Percentiles rank a stretch among this genome's conserved stretches.
These are phyloP conservation scores for Alosa alosa DNA, from an alignment of 2,113 vertebrate species.

Conservation along the genomic window DNA sequence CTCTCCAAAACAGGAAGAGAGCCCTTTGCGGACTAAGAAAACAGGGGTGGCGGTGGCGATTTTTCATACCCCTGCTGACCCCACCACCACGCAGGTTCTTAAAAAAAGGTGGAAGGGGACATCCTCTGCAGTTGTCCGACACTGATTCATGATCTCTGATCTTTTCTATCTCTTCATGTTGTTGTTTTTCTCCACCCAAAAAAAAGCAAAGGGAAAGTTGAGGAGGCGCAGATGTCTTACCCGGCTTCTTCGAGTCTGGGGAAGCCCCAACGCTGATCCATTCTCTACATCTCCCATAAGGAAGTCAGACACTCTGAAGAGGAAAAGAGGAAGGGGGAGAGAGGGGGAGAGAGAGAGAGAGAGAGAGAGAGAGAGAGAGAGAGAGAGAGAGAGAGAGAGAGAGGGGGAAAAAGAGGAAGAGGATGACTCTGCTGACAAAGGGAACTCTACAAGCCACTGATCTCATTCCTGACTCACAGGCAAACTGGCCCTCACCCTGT, in stretches of 20 bases:
- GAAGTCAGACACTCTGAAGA: constrained; percentile 92
- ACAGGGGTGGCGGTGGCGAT: background rate
- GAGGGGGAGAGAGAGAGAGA: constrained; percentile 1
- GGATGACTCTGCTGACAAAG: background rate
- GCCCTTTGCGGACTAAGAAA: background rate
- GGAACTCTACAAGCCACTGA: background rate
- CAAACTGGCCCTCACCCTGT: background rate
- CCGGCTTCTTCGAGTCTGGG: constrained; percentile 86
- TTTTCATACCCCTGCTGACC: background rate
- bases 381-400: too few relatives aligned
- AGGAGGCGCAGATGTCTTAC: constrained; percentile 67
- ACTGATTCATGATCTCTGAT: background rate
- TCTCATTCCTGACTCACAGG: constrained; percentile 12
- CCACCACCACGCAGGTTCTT: background rate
- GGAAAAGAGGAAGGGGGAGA: background rate
- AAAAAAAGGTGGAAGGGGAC: background rate
- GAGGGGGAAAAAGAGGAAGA: too few relatives aligned
- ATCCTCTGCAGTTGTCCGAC: background rate
- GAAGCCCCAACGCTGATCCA: constrained; percentile 85
- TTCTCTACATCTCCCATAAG: constrained; percentile 99
- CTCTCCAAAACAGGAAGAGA: constrained; percentile 35
- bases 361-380: background rate
- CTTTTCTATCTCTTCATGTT: background rate
- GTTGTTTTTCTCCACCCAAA: background rate
- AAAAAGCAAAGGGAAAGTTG: background rate